phyloP scores from a whole-genome alignment of 2,797 vertebrate genomes.

The Pseudocheirus occidentalis region DNA sequence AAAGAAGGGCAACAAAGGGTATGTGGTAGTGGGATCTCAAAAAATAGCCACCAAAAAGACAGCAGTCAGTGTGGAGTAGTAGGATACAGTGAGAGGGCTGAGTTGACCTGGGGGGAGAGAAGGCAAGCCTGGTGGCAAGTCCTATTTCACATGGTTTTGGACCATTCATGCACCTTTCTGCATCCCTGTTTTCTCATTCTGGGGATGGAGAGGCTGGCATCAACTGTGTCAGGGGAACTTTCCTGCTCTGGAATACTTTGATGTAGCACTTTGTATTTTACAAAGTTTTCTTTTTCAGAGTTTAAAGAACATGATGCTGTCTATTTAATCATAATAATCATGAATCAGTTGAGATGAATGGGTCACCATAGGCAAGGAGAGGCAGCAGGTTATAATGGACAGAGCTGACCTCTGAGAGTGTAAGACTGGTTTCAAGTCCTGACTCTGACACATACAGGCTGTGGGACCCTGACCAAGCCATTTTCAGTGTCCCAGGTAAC shows the following conservation, averaged over 20 bases:
- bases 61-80: neutral
- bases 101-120: too few species aligned
- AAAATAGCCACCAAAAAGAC: neutral
- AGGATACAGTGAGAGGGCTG: neutral
- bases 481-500: neutral
- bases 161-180: neutral
- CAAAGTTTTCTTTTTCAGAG: neutral
- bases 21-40: neutral
- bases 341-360: neutral
- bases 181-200: neutral
- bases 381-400: neutral
- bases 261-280: neutral
- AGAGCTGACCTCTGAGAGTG: neutral
- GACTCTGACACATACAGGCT: neutral
- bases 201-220: too few species aligned
- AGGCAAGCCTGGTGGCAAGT: too few species aligned
- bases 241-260: neutral
- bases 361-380: neutral
- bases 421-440: neutral
- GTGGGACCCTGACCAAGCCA: neutral
- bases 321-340: neutral
- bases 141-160: too few species aligned
- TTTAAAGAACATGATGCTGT: neutral
- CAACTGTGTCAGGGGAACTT: neutral
- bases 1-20: neutral